Base-by-base conservation (phyloP, 2,888 invertebrate species). In the Acheta domesticus region DNA sequence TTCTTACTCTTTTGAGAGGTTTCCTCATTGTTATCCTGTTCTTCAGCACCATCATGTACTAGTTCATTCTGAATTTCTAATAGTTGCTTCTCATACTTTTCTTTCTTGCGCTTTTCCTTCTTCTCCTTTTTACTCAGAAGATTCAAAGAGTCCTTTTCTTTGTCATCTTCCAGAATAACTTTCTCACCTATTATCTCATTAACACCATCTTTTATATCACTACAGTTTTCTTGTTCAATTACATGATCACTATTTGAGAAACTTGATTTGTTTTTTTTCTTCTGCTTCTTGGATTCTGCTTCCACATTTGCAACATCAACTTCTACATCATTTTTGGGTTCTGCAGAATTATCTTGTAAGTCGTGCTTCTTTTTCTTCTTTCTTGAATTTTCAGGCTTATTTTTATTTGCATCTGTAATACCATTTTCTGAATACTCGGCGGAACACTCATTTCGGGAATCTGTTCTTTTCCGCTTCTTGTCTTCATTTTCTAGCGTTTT, bases 271-370 rank as follows among this genome's bases (percentile, higher is more conserved):
- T 19, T 62, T 62, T 75, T 77, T 16, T n/a, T 36, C 48, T 78
- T 62, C 75, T 80, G 48, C 48, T 49, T 23, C 75, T 79, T 79
- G 85, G 83, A 77, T 77, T 85, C 84, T 48, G 78, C 83, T 83
- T 89, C 88, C 83, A 90, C 86, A 79, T 87, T 84, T 75, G 92
- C 89, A 92, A 94, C 94, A 3, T 93, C 91, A 80, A 90, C 90
- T 83, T 92, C 92, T 79, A 92, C 89, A 79, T 92, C 89, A 75
- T 86, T 86, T 77, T 86, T 86, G 36, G 5, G 36, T 36, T 36
- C 36, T 36, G 36, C 36, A 36, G 36, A 36, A 36, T 36, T 36
- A 36, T 36, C 36, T 36, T 36, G 36, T 5, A 36, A 1, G 36
- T 36, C 36, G 36, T 36, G 62, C n/a, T 62, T 62, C 62, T 62